A percentile compares a stretch with the other conserved stretches of the same genome.
phyloP scores from a whole-genome alignment of 1,140 invertebrate species.

The Macrocentrus cingulum region DNA sequence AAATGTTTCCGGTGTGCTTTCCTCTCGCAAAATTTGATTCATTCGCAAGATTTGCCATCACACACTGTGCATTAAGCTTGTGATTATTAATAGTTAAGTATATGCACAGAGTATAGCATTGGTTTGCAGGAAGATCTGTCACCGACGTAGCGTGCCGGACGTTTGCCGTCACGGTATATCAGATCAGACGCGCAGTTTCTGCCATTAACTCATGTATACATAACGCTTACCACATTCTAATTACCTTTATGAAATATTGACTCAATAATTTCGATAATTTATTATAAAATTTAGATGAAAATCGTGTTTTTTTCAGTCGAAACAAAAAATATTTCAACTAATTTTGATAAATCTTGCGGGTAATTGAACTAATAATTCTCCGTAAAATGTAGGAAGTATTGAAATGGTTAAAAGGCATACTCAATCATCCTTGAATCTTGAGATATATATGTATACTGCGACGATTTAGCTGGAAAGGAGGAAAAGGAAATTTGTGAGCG shows the following conservation, averaged over 20 bases:
- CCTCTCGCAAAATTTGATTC: slow-evolving; percentile 31
- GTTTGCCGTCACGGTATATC: slow-evolving; percentile 23
- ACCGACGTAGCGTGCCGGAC: slow-evolving; percentile 26
- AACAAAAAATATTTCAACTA: too few species aligned
- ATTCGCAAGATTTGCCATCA: slow-evolving; percentile 13
- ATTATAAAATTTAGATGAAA: too few species aligned
- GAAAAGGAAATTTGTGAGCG: too few species aligned
- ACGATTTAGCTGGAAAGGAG: too few species aligned
- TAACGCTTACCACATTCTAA: slow-evolving; percentile 7
- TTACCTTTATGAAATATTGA: slow-evolving; percentile 24
- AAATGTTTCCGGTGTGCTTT: slow-evolving; percentile 40
- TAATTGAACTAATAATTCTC: too few species aligned
- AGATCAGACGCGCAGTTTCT: slow-evolving; percentile 9
- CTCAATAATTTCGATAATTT: neutral
- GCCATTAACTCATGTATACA: slow-evolving; percentile 1
- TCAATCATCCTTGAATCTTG: too few species aligned
- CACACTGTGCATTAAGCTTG: slow-evolving; percentile 6
- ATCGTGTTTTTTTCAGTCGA: too few species aligned
- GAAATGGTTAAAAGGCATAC: too few species aligned
- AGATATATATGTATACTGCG: too few species aligned
- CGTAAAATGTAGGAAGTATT: too few species aligned
- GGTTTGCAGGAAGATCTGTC: slow-evolving; percentile 16
- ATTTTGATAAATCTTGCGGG: too few species aligned
- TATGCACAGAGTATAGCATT: slow-evolving; percentile 22
- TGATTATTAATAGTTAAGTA: slow-evolving; percentile 11